Conservation (phyloP, 2,113 vertebrate genomes). For the Tenrec ecaudatus region DNA sequence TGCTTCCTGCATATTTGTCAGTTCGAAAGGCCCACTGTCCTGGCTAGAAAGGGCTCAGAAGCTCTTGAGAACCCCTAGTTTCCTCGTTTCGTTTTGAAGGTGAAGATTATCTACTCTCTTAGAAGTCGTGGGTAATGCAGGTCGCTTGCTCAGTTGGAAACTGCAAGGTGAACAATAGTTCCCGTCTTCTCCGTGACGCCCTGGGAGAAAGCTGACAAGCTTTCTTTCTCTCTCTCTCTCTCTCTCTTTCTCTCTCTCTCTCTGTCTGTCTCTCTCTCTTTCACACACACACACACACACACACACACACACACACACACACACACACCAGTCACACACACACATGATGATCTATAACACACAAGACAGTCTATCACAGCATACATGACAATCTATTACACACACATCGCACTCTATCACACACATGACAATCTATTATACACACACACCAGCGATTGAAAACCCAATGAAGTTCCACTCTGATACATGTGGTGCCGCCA, state of each 20-base stretch:
- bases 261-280: too few relatives aligned
- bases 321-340: too few relatives aligned
- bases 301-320: too few relatives aligned
- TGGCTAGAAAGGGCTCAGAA: not conserved
- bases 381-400: too few relatives aligned
- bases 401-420: too few relatives aligned
- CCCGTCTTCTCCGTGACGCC: not conserved
- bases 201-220: not conserved
- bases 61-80: not conserved
- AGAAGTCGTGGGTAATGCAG: not conserved
- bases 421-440: too few relatives aligned
- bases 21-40: not conserved
- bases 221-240: not conserved
- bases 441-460: not conserved
- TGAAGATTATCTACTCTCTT: not conserved
- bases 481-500: not conserved
- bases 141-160: not conserved
- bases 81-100: not conserved
- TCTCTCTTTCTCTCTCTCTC: not conserved
- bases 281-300: too few relatives aligned
- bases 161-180: not conserved
- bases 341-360: too few relatives aligned
- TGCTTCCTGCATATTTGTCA: not conserved
- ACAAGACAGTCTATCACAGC: too few relatives aligned
- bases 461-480: not conserved